Evolutionary conservation across 2,113 vertebrate genomes (phyloP).

Genomic region (Pelusios castaneus): DNA sequence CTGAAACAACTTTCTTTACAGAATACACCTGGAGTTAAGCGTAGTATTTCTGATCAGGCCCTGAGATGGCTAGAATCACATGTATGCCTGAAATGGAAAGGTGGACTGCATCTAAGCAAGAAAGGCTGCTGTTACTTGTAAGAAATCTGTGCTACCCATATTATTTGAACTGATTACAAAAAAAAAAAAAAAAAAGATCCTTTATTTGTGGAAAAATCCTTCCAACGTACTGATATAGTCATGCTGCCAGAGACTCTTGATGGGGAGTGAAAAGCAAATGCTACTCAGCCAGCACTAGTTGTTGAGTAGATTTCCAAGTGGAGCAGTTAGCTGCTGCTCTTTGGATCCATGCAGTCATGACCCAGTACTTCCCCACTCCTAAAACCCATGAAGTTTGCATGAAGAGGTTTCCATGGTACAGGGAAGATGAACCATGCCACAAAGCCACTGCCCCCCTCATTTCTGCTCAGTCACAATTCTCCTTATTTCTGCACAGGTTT

Average conservation of each 20-base stretch:
- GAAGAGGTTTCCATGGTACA: not conserved
- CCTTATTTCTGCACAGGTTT: not conserved
- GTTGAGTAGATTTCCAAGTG: not conserved
- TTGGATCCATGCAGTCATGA: not conserved
- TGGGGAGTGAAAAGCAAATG: not conserved
- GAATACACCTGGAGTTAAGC: not conserved
- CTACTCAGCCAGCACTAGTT: rapidly evolving
- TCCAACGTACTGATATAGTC: not conserved
- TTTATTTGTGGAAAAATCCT: not conserved
- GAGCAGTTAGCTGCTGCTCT: not conserved
- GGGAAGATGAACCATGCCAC: not conserved
- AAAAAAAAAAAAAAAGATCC: not conserved
- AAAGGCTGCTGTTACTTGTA: not conserved
- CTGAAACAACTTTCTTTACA: not conserved
- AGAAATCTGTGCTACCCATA: not conserved
- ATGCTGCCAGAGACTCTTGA: not conserved
- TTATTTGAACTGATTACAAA: not conserved
- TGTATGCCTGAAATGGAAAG: not conserved
- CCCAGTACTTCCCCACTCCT: not conserved
- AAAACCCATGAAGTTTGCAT: not conserved
- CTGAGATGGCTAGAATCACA: not conserved
- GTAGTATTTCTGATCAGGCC: rapidly evolving
- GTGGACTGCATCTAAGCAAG: not conserved
- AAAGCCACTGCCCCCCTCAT: not conserved
- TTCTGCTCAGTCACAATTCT: not conserved